Evolutionary conservation across 2,797 vertebrate species (phyloP).

Genomic region (Onychomys arenicola): DNA sequence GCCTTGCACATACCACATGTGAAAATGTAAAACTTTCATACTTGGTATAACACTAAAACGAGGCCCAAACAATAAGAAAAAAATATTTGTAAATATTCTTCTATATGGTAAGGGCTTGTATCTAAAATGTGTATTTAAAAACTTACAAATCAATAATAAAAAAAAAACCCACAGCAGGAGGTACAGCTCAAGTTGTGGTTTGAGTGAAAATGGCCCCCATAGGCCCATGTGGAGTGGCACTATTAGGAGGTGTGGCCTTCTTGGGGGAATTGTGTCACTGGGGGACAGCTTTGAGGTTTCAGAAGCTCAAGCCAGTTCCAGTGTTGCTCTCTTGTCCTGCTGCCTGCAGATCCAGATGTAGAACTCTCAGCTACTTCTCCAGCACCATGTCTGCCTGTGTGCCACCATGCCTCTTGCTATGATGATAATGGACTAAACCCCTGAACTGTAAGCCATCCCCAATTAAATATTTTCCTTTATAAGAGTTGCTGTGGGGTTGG

Average conservation of each 20-base stretch:
- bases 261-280: not conserved
- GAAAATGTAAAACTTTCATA: not conserved
- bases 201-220: not conserved
- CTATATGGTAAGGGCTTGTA: not conserved
- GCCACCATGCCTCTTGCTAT: too few relatives aligned
- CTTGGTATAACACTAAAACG: not conserved
- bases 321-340: too few relatives aligned
- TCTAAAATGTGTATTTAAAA: constrained; percentile 1
- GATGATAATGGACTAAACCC: too few relatives aligned
- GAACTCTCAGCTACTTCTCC: too few relatives aligned
- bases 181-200: not conserved
- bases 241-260: not conserved
- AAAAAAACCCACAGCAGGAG: not conserved
- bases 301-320: not conserved
- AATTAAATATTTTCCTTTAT: too few relatives aligned
- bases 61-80: not conserved
- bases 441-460: too few relatives aligned
- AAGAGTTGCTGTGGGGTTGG: too few relatives aligned
- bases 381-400: too few relatives aligned
- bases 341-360: too few relatives aligned
- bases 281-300: not conserved
- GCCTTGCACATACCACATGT: not conserved
- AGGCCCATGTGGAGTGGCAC: not conserved
- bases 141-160: constrained; percentile 8
- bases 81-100: constrained; percentile 25